A percentile compares a stretch with the other conserved stretches of the same genome.
Conservation (phyloP, 1,140 invertebrate species). For the Tetraneura akinire region DNA sequence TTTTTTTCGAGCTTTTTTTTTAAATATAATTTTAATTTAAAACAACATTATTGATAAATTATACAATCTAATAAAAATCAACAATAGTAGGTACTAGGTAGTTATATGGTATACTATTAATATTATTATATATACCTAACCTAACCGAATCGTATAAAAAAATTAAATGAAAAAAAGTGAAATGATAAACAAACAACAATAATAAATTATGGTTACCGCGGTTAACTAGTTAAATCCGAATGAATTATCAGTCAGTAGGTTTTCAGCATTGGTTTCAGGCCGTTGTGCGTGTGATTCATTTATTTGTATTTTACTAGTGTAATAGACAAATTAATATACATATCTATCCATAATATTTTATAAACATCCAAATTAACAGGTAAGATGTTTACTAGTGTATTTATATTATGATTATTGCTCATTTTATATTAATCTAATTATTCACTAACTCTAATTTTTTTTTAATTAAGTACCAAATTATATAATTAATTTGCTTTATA, state of each 20-base stretch:
- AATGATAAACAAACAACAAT: slow-evolving; percentile 25
- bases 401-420: too few relatives aligned
- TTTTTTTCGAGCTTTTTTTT: too few relatives aligned
- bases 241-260: neutral
- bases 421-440: too few relatives aligned
- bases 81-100: too few relatives aligned
- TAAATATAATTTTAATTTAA: neutral
- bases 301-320: slow-evolving; percentile 36
- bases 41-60: neutral
- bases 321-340: slow-evolving; percentile 18
- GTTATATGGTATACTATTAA: neutral
- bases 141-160: neutral
- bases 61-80: neutral
- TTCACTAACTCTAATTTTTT: too few relatives aligned
- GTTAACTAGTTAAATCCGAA: neutral
- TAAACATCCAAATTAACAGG: too few relatives aligned
- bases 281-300: neutral
- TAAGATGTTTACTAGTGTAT: too few relatives aligned
- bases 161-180: neutral
- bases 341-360: too few relatives aligned
- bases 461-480: too few relatives aligned
- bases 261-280: neutral
- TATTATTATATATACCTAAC: neutral
- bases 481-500: too few relatives aligned
- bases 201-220: neutral